A percentile compares a stretch with the other conserved stretches of the same genome.
Conservation (phyloP, 2,797 vertebrate genomes). For the Kryptopterus vitreolus region DNA sequence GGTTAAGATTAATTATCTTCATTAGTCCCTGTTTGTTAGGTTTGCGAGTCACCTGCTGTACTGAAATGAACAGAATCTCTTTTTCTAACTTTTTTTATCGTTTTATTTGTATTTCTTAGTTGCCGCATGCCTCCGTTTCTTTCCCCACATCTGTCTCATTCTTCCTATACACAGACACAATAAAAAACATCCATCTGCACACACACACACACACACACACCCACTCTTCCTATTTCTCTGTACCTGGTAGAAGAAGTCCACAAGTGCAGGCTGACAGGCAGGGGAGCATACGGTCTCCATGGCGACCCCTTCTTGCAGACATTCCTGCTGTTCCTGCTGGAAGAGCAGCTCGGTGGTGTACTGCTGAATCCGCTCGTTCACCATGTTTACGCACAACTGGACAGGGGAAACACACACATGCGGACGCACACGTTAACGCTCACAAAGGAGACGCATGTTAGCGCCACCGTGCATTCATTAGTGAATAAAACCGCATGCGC, state of each 20-base stretch:
- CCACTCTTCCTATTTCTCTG: background rate
- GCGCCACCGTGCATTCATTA: background rate
- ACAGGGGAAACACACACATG: slow-evolving; percentile 57
- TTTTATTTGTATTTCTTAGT: too few species aligned
- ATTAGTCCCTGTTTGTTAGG: background rate
- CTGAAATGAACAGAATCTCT: background rate
- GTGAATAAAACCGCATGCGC: background rate
- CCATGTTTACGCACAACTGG: slow-evolving; percentile 95
- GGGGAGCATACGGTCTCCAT: slow-evolving; percentile 85
- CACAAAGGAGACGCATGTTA: background rate
- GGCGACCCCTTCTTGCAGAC: slow-evolving; percentile 89
- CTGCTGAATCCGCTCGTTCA: slow-evolving; percentile 90
- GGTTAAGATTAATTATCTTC: background rate
- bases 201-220: background rate
- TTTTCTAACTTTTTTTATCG: background rate
- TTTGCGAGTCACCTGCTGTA: background rate
- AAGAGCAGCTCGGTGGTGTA: slow-evolving; percentile 91
- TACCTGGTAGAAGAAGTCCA: slow-evolving; percentile 98
- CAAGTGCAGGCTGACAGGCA: slow-evolving; percentile 77
- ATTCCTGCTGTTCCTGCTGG: slow-evolving; percentile 89
- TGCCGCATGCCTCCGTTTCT: background rate
- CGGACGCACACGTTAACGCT: slow-evolving; percentile 48
- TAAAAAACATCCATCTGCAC: background rate
- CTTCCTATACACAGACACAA: background rate
- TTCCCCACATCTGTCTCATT: background rate